Evolutionary conservation across 2,113 vertebrate genomes (phyloP).

Genomic region (Epinephelus moara): DNA sequence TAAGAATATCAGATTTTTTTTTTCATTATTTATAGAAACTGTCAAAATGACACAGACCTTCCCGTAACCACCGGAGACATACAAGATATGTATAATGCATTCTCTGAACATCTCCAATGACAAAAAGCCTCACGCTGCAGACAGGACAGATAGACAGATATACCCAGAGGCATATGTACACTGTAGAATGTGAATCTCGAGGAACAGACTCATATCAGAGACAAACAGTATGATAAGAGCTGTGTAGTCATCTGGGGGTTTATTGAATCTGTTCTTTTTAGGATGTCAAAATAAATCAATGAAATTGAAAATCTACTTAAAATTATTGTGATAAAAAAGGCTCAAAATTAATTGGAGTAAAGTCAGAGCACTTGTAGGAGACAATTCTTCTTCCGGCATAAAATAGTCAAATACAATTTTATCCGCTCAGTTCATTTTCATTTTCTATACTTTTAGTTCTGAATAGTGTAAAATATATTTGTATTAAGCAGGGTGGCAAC

Average conservation of each 20-base stretch:
- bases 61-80: slow-evolving; percentile 33
- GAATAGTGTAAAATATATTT: background rate
- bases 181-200: slow-evolving; percentile 32
- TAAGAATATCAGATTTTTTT: slow-evolving; percentile 24
- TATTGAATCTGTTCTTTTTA: slow-evolving; percentile 23
- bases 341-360: slow-evolving; percentile 14
- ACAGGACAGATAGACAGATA: slow-evolving; percentile 42
- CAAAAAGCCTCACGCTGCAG: slow-evolving; percentile 38
- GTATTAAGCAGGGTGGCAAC: too few species aligned
- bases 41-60: slow-evolving; percentile 38
- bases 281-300: slow-evolving; percentile 42
- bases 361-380: background rate
- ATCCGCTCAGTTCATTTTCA: slow-evolving; percentile 9
- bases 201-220: slow-evolving; percentile 25
- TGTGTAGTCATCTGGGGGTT: slow-evolving; percentile 34
- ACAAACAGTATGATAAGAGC: slow-evolving; percentile 4
- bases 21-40: slow-evolving; percentile 37
- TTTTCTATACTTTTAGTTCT: slow-evolving; percentile 3
- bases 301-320: slow-evolving; percentile 52
- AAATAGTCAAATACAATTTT: background rate
- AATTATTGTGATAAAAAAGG: slow-evolving; percentile 15
- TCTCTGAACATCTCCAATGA: slow-evolving; percentile 34
- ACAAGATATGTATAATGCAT: slow-evolving; percentile 51
- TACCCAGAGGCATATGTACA: slow-evolving; percentile 36
- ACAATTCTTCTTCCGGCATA: background rate